Base-by-base conservation (phyloP, 2,888 invertebrate species). In the Osmoderma eremita region DNA sequence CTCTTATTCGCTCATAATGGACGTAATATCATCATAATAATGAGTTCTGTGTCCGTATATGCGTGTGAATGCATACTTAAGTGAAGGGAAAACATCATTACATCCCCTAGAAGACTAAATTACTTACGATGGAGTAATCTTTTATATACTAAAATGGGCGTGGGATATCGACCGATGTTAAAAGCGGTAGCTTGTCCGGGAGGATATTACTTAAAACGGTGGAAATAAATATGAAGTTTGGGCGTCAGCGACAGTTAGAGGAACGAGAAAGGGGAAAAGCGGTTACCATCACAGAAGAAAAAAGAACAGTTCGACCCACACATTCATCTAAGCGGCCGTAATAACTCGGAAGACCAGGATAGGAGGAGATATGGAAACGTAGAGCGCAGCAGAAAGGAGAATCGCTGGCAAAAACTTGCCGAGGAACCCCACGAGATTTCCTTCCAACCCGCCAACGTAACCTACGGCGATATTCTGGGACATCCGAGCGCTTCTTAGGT, bases 221-320 rank as follows among this genome's bases (percentile, higher is more conserved):
- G 30, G 58, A 61, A 45, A 61, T 61, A 61, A 61, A 61, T 61
- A 61, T 61, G 58, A 61, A 61, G 45, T 61, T 61, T 20, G 58
- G 45, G 17, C 20, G 58, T 45, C 30, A 13, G 45, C 15, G 30
- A 45, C 15, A 61, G 30, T 45, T 18, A 61, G 58, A 45, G 45
- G 13, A 45, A 42, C 17, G 30, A 45, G 45, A 22, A 30, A 48
- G 20, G 22, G 15, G 41, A 41, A 18, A 61, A 17, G 15, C 12
- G 8, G 10, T 17, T 30, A 45, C 10, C 10, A 45, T 17, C 15
- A 17, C 17, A 8, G 39, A 18, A 39, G 24, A 45, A 61, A 30
- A 61, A 38, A 36, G 50, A 53, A 53, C 53, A 38, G 5, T 22
- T 41, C 36, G 58, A 61, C 58, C 45, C 58, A 61, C 45, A 61